Base-by-base conservation (phyloP, 1,140 invertebrate species). In the Laupala kohalensis region DNA sequence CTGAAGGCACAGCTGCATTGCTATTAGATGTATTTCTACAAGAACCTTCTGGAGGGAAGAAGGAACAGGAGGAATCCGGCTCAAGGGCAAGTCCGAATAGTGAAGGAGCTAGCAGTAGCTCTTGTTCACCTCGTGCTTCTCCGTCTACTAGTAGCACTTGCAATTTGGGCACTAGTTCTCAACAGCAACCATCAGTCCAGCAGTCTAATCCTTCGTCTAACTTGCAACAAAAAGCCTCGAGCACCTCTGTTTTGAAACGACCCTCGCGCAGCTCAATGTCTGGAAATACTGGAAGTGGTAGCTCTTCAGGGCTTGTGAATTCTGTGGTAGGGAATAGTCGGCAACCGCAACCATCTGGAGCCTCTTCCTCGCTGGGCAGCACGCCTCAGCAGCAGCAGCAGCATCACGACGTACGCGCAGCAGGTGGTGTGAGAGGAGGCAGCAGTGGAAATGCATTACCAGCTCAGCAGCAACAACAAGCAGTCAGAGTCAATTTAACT, bases 1-100 rank as follows among this genome's bases (percentile, higher is more conserved):
- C 84, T 53, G 80, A 81, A 75, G 73, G 71, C 67, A 30, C 71
- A 4, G 64, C 63, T 15, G 27, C 71, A 12, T 30, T 72, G 24
- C 28, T 68, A 13, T 65, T 68, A 67, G 71, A 72, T 5, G 27
- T 12, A 2, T 63, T 64, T n/a, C 24, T 37, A 12, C 69, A 63
- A 24, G 69, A 70, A 27, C 25, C 69, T 26, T 70, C 69, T 23
- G 69, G 69, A 63, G 30, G 69, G 23, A 70, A 53, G 37, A 70
- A 70, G 28, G 69, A 70, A 28, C 24, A 53, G 25, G 69, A 70
- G 27, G 69, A 70, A 23, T 53, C 13, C 15, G 66, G 65, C 29
- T 72, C 71, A 24, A 25, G 71, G 37, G 28, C 65, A 15, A 62
- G 71, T 28, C 65, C 65, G 25, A 53, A 26, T 6, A 72, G n/a